A percentile compares a stretch with the other conserved stretches of the same genome.
Evolutionary conservation across 2,113 vertebrate genomes (phyloP).

Genomic region (Dromaius novaehollandiae): DNA sequence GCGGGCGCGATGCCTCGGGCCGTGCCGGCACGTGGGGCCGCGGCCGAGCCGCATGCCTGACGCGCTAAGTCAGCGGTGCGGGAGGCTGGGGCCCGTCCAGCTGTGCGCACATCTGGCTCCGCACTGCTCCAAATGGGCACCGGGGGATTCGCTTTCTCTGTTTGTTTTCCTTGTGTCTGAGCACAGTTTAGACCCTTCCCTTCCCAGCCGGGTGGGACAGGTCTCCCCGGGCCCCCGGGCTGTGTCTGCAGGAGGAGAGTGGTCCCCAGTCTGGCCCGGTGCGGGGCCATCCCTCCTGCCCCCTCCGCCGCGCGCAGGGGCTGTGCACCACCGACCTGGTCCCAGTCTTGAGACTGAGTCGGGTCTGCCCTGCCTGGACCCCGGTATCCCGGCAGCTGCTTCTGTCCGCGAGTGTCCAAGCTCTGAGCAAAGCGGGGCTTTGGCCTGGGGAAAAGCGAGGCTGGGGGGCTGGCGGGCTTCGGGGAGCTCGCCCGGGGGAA

Average conservation of each 20-base stretch:
- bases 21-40: no score
- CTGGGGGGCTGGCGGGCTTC: not conserved
- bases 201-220: not conserved
- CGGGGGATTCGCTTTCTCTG: not conserved
- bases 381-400: no score
- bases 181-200: not conserved
- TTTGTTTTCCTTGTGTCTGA: not conserved
- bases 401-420: no score
- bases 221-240: not conserved
- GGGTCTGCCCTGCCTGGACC: no score
- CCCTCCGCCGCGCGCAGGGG: not conserved
- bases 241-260: not conserved
- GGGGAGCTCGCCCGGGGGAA: accelerated
- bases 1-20: not conserved
- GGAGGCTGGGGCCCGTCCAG: not conserved
- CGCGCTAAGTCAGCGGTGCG: not conserved
- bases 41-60: not conserved
- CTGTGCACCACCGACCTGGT: not conserved
- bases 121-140: not conserved
- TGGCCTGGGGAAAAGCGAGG: not conserved
- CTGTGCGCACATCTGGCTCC: not conserved
- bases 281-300: not conserved
- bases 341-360: not conserved
- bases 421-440: not conserved
- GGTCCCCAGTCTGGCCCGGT: not conserved